Percentiles rank a stretch among this genome's conserved stretches.
These are phyloP conservation scores for Pocillopora meandrina DNA, from an alignment of 92 coral and sea anemone genomes.

Conservation along the genomic window DNA sequence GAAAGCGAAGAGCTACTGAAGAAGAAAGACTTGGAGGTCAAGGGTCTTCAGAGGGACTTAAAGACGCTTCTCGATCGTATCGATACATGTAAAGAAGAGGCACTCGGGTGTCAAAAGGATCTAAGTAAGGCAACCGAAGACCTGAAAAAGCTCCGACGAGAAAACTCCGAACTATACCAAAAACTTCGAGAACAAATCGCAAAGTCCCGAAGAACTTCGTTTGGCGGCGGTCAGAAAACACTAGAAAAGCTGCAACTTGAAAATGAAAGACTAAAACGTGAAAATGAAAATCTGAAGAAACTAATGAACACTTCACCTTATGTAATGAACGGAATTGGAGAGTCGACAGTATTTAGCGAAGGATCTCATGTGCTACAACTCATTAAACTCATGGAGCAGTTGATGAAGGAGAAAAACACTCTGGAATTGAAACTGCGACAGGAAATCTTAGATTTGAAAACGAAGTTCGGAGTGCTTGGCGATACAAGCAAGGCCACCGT, in stretches of 20 bases:
- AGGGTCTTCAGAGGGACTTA: constrained; percentile 53
- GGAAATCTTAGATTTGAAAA: constrained; percentile 79
- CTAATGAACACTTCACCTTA: constrained; percentile 35
- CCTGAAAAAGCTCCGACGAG: constrained; percentile 58
- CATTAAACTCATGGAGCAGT: constrained; percentile 84
- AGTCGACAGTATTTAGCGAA: constrained; percentile 45
- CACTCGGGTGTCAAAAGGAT: constrained; percentile 29
- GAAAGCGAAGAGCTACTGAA: constrained; percentile 62
- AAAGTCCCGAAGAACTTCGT: constrained; percentile 35
- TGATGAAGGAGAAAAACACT: constrained; percentile 78
- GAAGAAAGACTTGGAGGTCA: constrained; percentile 59
- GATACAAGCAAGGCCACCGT: constrained; percentile 58
- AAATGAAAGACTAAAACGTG: constrained; percentile 68
- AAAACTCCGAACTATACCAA: constrained; percentile 72
- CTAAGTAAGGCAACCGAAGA: constrained; percentile 54
- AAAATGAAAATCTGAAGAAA: constrained; percentile 64
- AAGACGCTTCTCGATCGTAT: constrained; percentile 53
- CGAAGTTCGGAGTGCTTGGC: constrained; percentile 65
- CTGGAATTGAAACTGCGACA: constrained; percentile 79
- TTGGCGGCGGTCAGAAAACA: constrained; percentile 28
- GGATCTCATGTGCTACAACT: constrained; percentile 71
- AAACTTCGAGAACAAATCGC: constrained; percentile 69
- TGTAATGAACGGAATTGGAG: constrained; percentile 24
- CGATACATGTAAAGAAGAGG: constrained; percentile 38
- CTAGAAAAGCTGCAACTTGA: constrained; percentile 63